Evolutionary conservation across 2,888 invertebrate species (phyloP).

Genomic region (Drosophila paranaensis): DNA sequence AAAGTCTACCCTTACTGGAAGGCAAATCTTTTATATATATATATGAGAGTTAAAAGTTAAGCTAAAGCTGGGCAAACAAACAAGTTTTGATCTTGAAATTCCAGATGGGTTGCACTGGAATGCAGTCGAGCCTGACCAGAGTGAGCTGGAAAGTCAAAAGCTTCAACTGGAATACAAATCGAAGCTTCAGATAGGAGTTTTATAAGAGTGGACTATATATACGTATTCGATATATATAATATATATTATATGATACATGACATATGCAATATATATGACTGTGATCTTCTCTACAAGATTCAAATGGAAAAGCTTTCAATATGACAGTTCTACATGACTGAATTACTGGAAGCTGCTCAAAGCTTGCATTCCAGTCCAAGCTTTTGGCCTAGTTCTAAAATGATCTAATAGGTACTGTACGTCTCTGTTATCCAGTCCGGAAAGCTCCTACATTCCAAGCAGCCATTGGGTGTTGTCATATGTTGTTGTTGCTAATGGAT

Average conservation of each 20-base stretch:
- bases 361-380: neutral
- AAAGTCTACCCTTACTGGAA: neutral
- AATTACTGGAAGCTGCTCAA: neutral
- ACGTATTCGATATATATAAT: no score
- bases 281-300: neutral
- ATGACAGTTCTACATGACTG: neutral
- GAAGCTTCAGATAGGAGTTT: neutral
- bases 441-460: no score
- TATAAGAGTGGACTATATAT: no score
- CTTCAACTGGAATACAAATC: neutral
- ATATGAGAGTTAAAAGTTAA: no score
- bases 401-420: no score
- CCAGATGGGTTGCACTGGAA: no score
- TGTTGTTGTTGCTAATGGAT: neutral
- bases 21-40: neutral
- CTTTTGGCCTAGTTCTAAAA: no score
- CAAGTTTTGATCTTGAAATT: no score
- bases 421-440: neutral
- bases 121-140: no score
- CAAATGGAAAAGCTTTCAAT: neutral
- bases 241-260: no score
- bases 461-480: no score
- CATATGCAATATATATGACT: neutral
- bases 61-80: no score
- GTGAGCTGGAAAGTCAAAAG: neutral